These are phyloP conservation scores for Channa maculata DNA, from an alignment of 2,113 vertebrate genomes.

Conservation along the genomic window DNA sequence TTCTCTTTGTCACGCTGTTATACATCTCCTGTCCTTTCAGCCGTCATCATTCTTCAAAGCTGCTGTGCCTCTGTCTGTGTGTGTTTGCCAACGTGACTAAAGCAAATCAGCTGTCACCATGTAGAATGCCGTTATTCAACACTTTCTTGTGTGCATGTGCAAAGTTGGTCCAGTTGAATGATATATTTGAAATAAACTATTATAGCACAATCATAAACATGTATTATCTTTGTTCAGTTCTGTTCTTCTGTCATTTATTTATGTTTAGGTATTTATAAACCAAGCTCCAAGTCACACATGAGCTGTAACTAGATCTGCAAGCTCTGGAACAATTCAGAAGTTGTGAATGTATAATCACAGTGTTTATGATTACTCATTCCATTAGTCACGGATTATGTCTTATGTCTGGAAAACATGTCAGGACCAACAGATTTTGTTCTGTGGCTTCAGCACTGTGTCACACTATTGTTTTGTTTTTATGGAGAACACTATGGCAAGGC, in stretches of 20 bases:
- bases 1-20: constrained; percentile 8
- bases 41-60: constrained; percentile 18
- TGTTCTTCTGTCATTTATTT: not conserved
- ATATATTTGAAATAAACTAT: not conserved
- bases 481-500: not conserved
- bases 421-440: constrained; percentile 5
- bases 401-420: constrained; percentile 16
- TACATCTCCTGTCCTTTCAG: constrained; percentile 32
- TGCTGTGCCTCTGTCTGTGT: constrained; percentile 1
- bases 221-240: not conserved
- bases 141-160: not conserved
- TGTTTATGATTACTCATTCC: constrained; percentile 16
- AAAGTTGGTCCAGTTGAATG: not conserved
- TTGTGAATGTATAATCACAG: constrained; percentile 18
- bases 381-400: constrained; percentile 12
- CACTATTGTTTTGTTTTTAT: constrained; percentile 5
- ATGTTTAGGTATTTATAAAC: not conserved
- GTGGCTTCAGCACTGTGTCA: not conserved
- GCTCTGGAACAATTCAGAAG: not conserved
- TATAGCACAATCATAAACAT: not conserved
- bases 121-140: not conserved
- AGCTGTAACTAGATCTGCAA: constrained; percentile 3
- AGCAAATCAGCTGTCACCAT: constrained; percentile 11
- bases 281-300: not conserved
- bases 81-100: constrained; percentile 37